Percentiles rank a stretch among this genome's conserved stretches.
Evolutionary conservation across 23 tunicate species (phyloP).

Genomic region (Styela clava): DNA sequence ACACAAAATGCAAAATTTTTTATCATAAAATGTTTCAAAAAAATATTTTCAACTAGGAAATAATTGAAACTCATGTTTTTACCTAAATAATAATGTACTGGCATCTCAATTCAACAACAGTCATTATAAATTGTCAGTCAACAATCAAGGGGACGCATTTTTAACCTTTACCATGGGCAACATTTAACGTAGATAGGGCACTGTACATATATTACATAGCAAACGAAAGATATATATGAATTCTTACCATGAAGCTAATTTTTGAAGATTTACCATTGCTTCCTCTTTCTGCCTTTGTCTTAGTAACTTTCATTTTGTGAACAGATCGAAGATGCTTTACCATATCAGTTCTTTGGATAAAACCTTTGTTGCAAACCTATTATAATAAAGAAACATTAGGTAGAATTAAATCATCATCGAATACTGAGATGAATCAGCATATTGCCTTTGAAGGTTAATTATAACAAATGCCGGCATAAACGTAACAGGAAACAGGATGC

Average conservation of each 20-base stretch:
- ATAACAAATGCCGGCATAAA: neutral
- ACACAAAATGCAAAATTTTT: too few relatives aligned
- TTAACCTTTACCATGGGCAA: too few relatives aligned
- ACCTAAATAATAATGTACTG: too few relatives aligned
- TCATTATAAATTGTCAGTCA: too few relatives aligned
- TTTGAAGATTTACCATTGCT: neutral
- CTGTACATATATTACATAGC: too few relatives aligned
- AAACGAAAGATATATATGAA: too few relatives aligned
- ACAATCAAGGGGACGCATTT: too few relatives aligned
- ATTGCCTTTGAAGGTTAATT: neutral
- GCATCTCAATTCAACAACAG: too few relatives aligned
- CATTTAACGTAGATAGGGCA: too few relatives aligned
- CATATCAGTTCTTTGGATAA: constrained; percentile 76
- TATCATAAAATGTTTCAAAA: too few relatives aligned
- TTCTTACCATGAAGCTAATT: neutral
- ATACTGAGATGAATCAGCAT: neutral
- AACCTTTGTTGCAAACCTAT: constrained; percentile 75
- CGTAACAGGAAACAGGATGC: neutral
- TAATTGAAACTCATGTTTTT: too few relatives aligned
- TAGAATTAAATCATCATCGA: neutral
- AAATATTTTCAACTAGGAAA: too few relatives aligned
- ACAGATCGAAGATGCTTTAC: constrained; percentile 62
- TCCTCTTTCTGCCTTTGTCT: constrained; percentile 46
- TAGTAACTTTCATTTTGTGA: constrained; percentile 70
- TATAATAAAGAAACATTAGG: neutral